Conservation (phyloP, 2,888 invertebrate species). For the Cephus pygmeus region DNA sequence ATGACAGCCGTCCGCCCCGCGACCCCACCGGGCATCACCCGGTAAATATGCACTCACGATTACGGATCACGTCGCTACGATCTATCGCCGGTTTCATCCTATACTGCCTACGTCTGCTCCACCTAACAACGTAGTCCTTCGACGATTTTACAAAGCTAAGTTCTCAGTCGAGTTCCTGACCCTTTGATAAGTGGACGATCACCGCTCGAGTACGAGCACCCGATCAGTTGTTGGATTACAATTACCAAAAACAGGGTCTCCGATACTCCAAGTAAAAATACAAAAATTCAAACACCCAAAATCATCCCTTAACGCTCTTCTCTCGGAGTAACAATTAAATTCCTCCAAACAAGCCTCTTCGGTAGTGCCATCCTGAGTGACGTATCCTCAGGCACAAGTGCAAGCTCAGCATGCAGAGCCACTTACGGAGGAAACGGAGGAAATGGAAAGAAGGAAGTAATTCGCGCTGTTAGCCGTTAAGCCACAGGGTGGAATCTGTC, state of each 20-base stretch:
- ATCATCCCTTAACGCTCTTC: neutral
- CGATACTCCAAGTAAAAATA: neutral
- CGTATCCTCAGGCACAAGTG: neutral
- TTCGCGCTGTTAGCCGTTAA: neutral
- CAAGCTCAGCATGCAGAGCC: neutral
- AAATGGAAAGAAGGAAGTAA: neutral
- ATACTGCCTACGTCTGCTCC: neutral
- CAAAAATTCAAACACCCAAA: neutral
- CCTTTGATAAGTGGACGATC: neutral
- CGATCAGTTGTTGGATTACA: neutral
- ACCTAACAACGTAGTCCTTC: neutral
- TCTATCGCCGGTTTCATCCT: neutral
- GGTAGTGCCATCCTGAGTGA: neutral
- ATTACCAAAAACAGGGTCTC: neutral
- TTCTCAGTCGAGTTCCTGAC: neutral
- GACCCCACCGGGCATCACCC: slow-evolving; percentile 4
- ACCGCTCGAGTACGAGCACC: neutral
- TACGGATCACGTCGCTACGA: neutral
- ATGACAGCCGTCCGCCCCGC: slow-evolving; percentile 19
- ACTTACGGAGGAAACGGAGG: neutral
- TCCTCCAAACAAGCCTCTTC: neutral
- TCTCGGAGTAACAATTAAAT: neutral
- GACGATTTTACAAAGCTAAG: neutral
- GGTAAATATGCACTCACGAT: slow-evolving; percentile 6
- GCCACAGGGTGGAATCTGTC: neutral